Base-by-base conservation (phyloP, 2,797 vertebrate species). In the Silurus lanzhouensis region DNA sequence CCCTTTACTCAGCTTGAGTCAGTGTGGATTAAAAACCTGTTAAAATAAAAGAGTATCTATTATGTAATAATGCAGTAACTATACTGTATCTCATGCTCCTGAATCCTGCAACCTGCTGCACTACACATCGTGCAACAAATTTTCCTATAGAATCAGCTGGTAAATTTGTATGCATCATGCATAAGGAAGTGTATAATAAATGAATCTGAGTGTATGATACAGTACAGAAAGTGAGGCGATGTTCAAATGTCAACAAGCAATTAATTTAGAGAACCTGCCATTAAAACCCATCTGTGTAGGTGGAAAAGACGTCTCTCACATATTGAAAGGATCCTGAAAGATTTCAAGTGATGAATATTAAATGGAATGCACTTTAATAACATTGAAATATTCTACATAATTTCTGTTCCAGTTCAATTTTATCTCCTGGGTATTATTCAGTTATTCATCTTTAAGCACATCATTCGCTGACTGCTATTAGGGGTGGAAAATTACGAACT, bases 161-260 rank as follows among this genome's bases (percentile, higher is more conserved):
- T 55, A 55, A 12, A 5, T 75, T 75, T 57, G 6, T 75, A 57
- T 55, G 14, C 14, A 25, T 27, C 5, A 13, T 75, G 55, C 48
- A 27, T 55, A 25, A 15, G 5, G 48, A 27, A 27, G 48, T 17
- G n/a, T 58, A 58, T 20, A 3, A 76, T 9, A 12, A 58, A 58
- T 27, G 12, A 15, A 27, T 17, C 14, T 0, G 55, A 76, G 74
- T 58, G 55, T 38, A 38, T 13, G 27, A 60, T 77, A 38, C 27
- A 22, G 9, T 77, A 77, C 55, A 77, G 27, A 38, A 60, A 77
- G 27, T 25, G 58, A 60, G 74, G 74, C 17, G 55, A 60, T 81
- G n/a, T 81, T 66, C 52, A 81, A 67, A 81, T 81, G 63, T 27
- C 66, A 68, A 57, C 81, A 82, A 70, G 52, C 66, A 70, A 38